Percentiles rank a stretch among this genome's conserved stretches.
Conservation (phyloP, 2,113 vertebrate species). For the Ictidomys tridecemlineatus region DNA sequence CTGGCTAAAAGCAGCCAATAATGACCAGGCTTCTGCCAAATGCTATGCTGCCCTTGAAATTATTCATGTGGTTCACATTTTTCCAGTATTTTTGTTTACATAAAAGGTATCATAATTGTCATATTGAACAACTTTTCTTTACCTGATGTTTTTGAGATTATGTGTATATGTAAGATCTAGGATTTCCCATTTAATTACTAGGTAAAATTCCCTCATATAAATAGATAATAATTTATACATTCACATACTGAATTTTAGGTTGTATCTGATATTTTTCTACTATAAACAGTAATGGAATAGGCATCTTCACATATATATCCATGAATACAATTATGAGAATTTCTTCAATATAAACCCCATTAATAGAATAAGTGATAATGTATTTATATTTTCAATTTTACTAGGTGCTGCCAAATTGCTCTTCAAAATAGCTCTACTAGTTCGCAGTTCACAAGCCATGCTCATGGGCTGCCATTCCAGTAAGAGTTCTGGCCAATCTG, state of each 20-base stretch:
- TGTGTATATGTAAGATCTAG: neutral
- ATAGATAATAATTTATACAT: neutral
- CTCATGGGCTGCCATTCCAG: neutral
- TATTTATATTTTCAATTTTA: slow-evolving; percentile 31
- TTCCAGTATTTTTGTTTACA: neutral
- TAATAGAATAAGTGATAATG: neutral
- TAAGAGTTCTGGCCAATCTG: neutral
- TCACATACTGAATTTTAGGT: neutral
- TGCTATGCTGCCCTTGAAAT: no score
- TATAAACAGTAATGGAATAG: neutral
- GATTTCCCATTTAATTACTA: neutral
- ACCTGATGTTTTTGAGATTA: neutral
- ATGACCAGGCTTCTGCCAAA: neutral
- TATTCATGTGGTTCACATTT: neutral
- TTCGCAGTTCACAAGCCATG: neutral
- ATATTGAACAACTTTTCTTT: neutral
- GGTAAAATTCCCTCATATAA: neutral
- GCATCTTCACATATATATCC: neutral
- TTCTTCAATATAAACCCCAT: neutral
- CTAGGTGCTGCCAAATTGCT: neutral
- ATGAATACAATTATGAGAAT: neutral
- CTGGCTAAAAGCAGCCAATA: neutral
- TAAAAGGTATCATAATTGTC: neutral
- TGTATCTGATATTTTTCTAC: neutral
- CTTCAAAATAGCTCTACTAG: neutral